Evolutionary conservation across 2,797 vertebrate species (phyloP).

Genomic region (Podargus strigoides): DNA sequence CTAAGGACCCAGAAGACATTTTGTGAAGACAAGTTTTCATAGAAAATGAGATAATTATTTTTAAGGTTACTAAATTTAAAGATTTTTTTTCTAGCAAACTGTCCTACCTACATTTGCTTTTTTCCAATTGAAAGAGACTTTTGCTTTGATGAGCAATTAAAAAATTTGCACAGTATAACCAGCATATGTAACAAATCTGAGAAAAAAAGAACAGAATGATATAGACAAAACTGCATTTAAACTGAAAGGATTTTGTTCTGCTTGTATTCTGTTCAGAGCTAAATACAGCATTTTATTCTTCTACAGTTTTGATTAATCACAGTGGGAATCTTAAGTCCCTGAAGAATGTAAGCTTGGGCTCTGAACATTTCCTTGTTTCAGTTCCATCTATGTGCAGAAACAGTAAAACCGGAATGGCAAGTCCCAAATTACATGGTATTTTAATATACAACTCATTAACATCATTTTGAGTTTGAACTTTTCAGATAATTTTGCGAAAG

Average conservation of each 20-base stretch:
- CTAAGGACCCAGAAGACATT: neutral
- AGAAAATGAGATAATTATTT: neutral
- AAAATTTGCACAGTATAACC: neutral
- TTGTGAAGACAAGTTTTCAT: neutral
- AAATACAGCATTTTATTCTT: neutral
- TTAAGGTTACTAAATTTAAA: neutral
- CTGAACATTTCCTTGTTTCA: neutral
- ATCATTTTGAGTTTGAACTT: neutral
- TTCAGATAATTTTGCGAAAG: neutral
- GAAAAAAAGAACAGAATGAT: neutral
- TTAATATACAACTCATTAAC: neutral
- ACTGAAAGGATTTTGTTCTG: neutral
- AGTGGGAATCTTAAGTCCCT: neutral
- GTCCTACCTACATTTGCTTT: neutral
- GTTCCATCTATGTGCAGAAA: neutral
- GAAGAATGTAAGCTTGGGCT: neutral
- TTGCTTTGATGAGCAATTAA: neutral
- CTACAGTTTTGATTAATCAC: neutral
- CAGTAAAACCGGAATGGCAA: neutral
- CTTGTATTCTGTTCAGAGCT: slow-evolving; percentile 6
- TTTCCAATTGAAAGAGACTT: neutral
- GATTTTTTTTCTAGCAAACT: neutral
- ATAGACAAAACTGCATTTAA: neutral
- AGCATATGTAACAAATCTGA: neutral
- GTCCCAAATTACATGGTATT: neutral